Percentiles rank a stretch among this genome's conserved stretches.
These are phyloP conservation scores for Planiliza haematocheilus DNA, from an alignment of 2,113 vertebrate genomes.

Conservation along the genomic window DNA sequence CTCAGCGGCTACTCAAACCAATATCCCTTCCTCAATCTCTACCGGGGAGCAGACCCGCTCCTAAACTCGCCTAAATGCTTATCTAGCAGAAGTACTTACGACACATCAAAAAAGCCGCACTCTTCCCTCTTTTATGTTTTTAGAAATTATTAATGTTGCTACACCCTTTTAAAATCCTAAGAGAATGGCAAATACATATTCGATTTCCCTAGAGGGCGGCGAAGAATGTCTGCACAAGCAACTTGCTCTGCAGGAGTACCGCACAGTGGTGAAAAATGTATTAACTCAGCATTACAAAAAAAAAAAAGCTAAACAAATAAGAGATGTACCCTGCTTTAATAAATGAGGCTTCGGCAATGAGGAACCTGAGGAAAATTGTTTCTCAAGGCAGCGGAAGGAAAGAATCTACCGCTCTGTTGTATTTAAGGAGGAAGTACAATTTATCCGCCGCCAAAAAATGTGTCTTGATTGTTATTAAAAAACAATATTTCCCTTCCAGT, in stretches of 20 bases:
- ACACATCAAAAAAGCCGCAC: constrained; percentile 58
- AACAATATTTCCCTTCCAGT: constrained; percentile 11
- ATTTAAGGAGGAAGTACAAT: constrained; percentile 43
- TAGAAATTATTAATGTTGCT: constrained; percentile 83
- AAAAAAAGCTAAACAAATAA: constrained; percentile 74
- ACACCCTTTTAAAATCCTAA: constrained; percentile 71
- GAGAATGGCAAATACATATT: constrained; percentile 80
- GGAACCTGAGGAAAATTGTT: constrained; percentile 45
- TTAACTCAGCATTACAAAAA: constrained; percentile 70
- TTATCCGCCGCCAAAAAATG: constrained; percentile 14
- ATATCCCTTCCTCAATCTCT: constrained; percentile 37
- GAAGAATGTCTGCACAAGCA: constrained; percentile 70
- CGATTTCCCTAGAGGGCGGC: constrained; percentile 74
- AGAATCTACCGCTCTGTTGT: constrained; percentile 43
- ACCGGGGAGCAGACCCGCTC: constrained; percentile 10
- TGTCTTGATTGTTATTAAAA: constrained; percentile 4
- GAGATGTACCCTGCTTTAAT: constrained; percentile 60
- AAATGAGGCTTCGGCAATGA: constrained; percentile 61
- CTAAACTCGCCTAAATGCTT: constrained; percentile 56
- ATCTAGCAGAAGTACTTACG: constrained; percentile 63
- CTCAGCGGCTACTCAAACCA: not conserved
- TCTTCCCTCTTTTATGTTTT: constrained; percentile 74
- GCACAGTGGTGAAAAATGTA: constrained; percentile 54
- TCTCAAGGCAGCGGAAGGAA: constrained; percentile 33
- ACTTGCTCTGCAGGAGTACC: constrained; percentile 57